phyloP scores from a whole-genome alignment of 2,888 invertebrate genomes.

The Idaea dimidiata region DNA sequence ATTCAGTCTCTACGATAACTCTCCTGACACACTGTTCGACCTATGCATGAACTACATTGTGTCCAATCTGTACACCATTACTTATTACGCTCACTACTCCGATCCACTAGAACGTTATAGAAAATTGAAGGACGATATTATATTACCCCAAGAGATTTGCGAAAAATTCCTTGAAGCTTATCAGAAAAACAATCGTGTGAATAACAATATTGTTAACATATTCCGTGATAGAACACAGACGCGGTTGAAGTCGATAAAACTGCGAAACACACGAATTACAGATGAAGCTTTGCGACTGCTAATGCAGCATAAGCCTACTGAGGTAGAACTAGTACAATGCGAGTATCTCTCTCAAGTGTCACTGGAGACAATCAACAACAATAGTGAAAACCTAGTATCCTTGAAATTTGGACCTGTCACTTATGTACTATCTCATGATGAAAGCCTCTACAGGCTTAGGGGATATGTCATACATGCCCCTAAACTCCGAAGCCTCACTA shows the following conservation, averaged over 20 bases:
- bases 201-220: constrained; percentile 85
- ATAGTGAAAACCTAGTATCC: constrained; percentile 85
- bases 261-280: constrained; percentile 86
- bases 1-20: constrained; percentile 53
- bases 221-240: constrained; percentile 86
- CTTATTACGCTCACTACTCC: constrained; percentile 70
- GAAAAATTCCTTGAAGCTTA: constrained; percentile 83
- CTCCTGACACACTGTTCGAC: constrained; percentile 83
- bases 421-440: constrained; percentile 80
- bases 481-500: constrained; percentile 79
- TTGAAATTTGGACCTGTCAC: constrained; percentile 86
- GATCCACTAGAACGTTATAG: constrained; percentile 68
- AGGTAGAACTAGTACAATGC: constrained; percentile 89
- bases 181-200: constrained; percentile 78
- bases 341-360: constrained; percentile 83
- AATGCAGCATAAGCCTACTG: constrained; percentile 86
- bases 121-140: constrained; percentile 81
- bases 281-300: constrained; percentile 86
- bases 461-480: constrained; percentile 82
- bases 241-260: constrained; percentile 84
- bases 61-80: constrained; percentile 82
- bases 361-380: constrained; percentile 84
- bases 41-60: constrained; percentile 83
- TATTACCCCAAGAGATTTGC: constrained; percentile 86
- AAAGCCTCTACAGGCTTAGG: constrained; percentile 56